Percentiles rank a stretch among this genome's conserved stretches.
These are phyloP conservation scores for Toxotes lorentzi DNA, from an alignment of 2,797 vertebrate genomes.

Conservation along the genomic window DNA sequence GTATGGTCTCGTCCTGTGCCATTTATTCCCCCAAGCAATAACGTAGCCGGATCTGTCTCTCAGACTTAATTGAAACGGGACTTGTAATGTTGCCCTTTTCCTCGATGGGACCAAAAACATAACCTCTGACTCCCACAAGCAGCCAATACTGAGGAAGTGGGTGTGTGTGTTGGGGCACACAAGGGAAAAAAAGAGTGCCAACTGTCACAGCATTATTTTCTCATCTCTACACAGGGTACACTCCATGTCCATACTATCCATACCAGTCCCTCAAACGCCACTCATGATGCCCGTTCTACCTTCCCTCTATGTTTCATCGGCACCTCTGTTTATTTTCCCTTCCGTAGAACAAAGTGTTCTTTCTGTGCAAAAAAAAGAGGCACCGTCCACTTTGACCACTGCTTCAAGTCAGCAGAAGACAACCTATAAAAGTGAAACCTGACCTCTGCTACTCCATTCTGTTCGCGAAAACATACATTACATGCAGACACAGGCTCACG, in stretches of 20 bases:
- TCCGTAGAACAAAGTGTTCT: conserved; percentile 77
- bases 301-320: conserved; percentile 44
- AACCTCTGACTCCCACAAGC: conserved; percentile 86
- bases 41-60: conserved; percentile 81
- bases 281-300: conserved; percentile 56
- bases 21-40: conserved; percentile 86
- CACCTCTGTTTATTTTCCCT: conserved; percentile 63
- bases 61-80: conserved; percentile 89
- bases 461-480: conserved; percentile 23
- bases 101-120: conserved; percentile 84
- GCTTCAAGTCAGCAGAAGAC: conserved; percentile 63
- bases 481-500: conserved; percentile 18
- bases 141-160: conserved; percentile 76
- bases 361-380: conserved; percentile 58
- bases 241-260: conserved; percentile 33
- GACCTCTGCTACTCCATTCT: conserved; percentile 55
- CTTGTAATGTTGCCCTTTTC: conserved; percentile 85
- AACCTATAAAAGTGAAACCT: conserved; percentile 70
- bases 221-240: conserved; percentile 56
- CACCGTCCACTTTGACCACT: conserved; percentile 68
- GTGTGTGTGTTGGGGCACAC: conserved; percentile 65
- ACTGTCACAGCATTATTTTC: conserved; percentile 80
- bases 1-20: conserved; percentile 83
- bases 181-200: conserved; percentile 71
- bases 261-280: conserved; percentile 34